Evolutionary conservation across 2,888 invertebrate species (phyloP).

Genomic region (Cantharis flavilabris): DNA sequence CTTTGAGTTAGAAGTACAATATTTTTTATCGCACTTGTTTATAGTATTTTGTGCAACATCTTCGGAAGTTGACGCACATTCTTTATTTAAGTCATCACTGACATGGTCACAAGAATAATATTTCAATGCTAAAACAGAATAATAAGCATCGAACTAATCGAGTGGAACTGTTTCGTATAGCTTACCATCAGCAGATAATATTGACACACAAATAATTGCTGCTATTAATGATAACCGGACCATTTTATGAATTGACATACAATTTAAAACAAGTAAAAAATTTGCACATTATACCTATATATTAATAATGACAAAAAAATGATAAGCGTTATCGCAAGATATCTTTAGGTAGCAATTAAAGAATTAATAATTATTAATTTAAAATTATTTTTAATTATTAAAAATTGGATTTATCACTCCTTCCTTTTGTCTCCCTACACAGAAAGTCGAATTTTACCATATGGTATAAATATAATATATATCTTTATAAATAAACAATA

Average conservation of each 20-base stretch:
- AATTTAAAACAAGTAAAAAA: no score
- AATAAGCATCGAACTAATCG: background rate
- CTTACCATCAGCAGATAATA: background rate
- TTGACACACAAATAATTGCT: background rate
- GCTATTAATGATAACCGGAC: background rate
- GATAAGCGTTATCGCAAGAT: no score
- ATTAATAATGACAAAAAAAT: no score
- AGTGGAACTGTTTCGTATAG: background rate
- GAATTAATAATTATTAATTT: no score
- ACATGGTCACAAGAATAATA: slow-evolving; percentile 67
- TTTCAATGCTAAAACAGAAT: slow-evolving; percentile 41
- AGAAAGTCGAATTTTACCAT: no score
- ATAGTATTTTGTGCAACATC: slow-evolving; percentile 49
- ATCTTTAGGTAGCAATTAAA: no score
- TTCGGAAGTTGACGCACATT: slow-evolving; percentile 62
- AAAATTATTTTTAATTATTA: no score
- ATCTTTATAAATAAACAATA: no score
- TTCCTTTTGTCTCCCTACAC: no score
- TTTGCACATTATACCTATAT: no score
- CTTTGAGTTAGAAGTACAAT: slow-evolving; percentile 62
- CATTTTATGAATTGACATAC: background rate
- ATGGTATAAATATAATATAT: no score
- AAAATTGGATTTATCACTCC: no score
- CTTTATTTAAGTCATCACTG: slow-evolving; percentile 58
- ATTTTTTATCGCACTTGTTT: slow-evolving; percentile 64